phyloP scores from a whole-genome alignment of 1,140 invertebrate genomes.

The Drosophila persimilis region DNA sequence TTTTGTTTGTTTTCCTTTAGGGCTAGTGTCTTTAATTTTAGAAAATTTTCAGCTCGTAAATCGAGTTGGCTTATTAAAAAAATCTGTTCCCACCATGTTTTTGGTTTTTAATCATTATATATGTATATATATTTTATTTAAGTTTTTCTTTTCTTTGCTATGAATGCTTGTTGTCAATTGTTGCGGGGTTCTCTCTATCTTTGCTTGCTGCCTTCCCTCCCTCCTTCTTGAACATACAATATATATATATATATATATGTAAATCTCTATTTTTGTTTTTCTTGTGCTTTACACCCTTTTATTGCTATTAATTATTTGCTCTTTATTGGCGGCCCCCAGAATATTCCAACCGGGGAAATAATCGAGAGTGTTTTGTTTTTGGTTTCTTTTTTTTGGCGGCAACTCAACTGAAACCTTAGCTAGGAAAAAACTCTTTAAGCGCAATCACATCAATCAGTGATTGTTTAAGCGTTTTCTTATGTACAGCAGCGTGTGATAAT shows the following conservation, averaged over 20 bases:
- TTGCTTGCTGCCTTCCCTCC: neutral
- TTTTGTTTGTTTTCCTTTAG: slow-evolving; percentile 35
- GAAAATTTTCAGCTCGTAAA: slow-evolving; percentile 74
- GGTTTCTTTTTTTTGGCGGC: slow-evolving; percentile 3
- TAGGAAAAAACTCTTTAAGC: slow-evolving; percentile 64
- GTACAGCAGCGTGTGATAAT: slow-evolving; percentile 53
- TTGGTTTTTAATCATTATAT: slow-evolving; percentile 77
- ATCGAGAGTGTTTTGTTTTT: slow-evolving; percentile 12
- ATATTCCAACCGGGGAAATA: slow-evolving; percentile 25
- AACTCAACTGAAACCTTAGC: slow-evolving; percentile 73
- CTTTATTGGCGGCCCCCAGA: slow-evolving; percentile 40
- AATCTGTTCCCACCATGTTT: slow-evolving; percentile 77
- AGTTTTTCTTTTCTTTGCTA: slow-evolving; percentile 38
- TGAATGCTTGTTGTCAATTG: slow-evolving; percentile 72
- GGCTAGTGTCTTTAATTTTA: slow-evolving; percentile 53
- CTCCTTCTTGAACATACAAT: slow-evolving; percentile 13
- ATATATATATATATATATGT: neutral
- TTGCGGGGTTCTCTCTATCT: slow-evolving; percentile 33
- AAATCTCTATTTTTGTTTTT: slow-evolving; percentile 15
- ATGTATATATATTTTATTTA: slow-evolving; percentile 26
- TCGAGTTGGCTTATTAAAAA: slow-evolving; percentile 73
- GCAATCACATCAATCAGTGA: slow-evolving; percentile 53
- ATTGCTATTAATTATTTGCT: slow-evolving; percentile 67
- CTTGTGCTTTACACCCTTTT: slow-evolving; percentile 60
- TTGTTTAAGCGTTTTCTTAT: slow-evolving; percentile 60